A percentile compares a stretch with the other conserved stretches of the same genome.
phyloP scores from a whole-genome alignment of 2,888 invertebrate species.

The Microdon myrmicae region DNA sequence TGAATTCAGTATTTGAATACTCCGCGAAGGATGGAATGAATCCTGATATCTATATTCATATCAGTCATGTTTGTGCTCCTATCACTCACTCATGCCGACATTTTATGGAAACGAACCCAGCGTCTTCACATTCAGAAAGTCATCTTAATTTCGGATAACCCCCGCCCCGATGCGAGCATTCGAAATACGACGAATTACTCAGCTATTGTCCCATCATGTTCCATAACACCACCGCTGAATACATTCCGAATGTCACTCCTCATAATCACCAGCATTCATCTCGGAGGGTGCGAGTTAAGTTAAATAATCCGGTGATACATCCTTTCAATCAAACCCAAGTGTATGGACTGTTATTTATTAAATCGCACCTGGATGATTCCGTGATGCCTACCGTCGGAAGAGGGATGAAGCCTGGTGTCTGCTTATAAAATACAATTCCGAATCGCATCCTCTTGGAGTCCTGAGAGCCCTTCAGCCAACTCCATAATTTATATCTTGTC shows the following conservation, averaged over 20 bases:
- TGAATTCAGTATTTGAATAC: too few species aligned
- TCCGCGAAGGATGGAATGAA: too few species aligned
- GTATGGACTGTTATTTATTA: conserved; percentile 35
- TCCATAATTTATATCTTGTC: conserved; percentile 47
- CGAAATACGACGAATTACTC: too few species aligned
- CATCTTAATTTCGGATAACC: too few species aligned
- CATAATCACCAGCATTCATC: conserved; percentile 41
- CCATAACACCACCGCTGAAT: too few species aligned
- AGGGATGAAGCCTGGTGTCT: background rate
- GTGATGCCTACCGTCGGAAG: conserved; percentile 14
- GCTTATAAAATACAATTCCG: background rate
- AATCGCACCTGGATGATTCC: conserved; percentile 44
- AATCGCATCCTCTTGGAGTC: background rate
- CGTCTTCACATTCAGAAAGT: too few species aligned
- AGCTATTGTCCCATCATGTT: too few species aligned
- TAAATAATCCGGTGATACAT: conserved; percentile 48
- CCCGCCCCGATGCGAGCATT: too few species aligned
- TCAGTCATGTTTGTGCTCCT: too few species aligned
- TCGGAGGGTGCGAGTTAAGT: conserved; percentile 35
- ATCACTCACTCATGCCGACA: too few species aligned
- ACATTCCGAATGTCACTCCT: conserved; percentile 21
- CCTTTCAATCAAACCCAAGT: conserved; percentile 44
- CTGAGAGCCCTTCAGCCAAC: conserved; percentile 27
- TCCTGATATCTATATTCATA: too few species aligned
- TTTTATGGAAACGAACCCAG: too few species aligned